These are phyloP conservation scores for Echinarachnius parma DNA, from an alignment of 53 echinoderm and acorn worm species.

Conservation along the genomic window DNA sequence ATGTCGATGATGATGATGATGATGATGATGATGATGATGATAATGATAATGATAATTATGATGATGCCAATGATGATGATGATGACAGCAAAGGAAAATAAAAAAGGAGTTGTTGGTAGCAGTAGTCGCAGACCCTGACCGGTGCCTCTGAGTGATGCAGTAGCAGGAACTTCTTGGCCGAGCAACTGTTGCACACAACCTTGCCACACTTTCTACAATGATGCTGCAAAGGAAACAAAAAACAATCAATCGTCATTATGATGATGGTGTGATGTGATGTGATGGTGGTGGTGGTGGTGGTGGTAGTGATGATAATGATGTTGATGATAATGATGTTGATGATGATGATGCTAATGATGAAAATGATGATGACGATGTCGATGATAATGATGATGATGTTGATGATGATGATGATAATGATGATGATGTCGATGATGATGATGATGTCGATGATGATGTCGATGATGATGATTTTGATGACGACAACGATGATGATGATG, in stretches of 20 bases:
- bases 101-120: conserved; percentile 68
- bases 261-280: no score
- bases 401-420: conserved; percentile 20
- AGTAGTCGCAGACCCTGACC: conserved; percentile 84
- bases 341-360: no score
- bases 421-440: conserved; percentile 20
- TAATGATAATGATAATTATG: conserved; percentile 17
- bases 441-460: conserved; percentile 17
- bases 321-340: conserved; percentile 19
- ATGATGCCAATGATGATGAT: no score
- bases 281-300: no score
- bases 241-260: no score
- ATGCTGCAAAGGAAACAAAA: conserved; percentile 70
- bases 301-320: conserved; percentile 21
- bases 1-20: conserved; percentile 22
- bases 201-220: conserved; percentile 98
- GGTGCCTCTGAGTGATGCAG: conserved; percentile 72
- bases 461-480: conserved; percentile 21
- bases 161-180: conserved; percentile 82
- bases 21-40: conserved; percentile 28
- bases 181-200: conserved; percentile 91
- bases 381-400: no score
- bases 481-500: no score
- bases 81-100: no score
- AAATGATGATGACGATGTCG: no score